Percentiles rank a stretch among this genome's conserved stretches.
Evolutionary conservation across 2,888 invertebrate species (phyloP).

Genomic region (Steinernema scapterisci): DNA sequence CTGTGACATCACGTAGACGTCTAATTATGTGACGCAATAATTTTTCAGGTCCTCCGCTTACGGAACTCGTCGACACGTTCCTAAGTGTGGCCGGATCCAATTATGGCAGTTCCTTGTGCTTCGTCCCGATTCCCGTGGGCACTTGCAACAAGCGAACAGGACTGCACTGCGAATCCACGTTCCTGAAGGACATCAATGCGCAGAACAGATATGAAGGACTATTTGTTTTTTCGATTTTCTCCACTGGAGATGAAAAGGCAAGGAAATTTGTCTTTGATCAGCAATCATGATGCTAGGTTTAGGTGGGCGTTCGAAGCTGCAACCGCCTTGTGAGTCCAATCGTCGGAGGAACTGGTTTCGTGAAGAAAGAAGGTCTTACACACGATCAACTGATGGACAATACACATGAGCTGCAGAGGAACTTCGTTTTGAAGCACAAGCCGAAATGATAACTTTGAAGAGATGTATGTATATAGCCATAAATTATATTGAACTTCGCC

Average conservation of each 20-base stretch:
- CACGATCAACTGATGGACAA: slow-evolving; percentile 60
- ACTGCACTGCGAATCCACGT: slow-evolving; percentile 64
- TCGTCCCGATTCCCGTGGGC: slow-evolving; percentile 65
- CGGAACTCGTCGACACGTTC: slow-evolving; percentile 65
- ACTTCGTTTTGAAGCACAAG: slow-evolving; percentile 58
- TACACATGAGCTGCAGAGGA: slow-evolving; percentile 59
- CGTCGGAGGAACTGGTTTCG: slow-evolving; percentile 60
- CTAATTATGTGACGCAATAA: not conserved
- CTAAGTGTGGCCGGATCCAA: slow-evolving; percentile 67
- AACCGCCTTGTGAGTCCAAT: slow-evolving; percentile 52
- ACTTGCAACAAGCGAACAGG: slow-evolving; percentile 62
- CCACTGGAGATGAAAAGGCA: slow-evolving; percentile 63
- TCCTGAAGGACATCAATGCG: slow-evolving; percentile 63
- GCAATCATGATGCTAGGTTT: not conserved
- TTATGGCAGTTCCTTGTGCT: slow-evolving; percentile 60
- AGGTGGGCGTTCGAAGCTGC: slow-evolving; percentile 43
- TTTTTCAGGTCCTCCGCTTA: slow-evolving; percentile 52
- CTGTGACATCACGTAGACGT: no score
- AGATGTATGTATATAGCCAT: not conserved
- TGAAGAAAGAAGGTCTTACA: slow-evolving; percentile 47
- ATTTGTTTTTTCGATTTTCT: slow-evolving; percentile 62
- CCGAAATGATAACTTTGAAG: slow-evolving; percentile 42
- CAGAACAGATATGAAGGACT: slow-evolving; percentile 59
- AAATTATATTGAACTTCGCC: no score
- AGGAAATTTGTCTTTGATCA: no score